A percentile compares a stretch with the other conserved stretches of the same genome.
phyloP scores from a whole-genome alignment of 2,797 vertebrate species.

The Zalophus californianus region DNA sequence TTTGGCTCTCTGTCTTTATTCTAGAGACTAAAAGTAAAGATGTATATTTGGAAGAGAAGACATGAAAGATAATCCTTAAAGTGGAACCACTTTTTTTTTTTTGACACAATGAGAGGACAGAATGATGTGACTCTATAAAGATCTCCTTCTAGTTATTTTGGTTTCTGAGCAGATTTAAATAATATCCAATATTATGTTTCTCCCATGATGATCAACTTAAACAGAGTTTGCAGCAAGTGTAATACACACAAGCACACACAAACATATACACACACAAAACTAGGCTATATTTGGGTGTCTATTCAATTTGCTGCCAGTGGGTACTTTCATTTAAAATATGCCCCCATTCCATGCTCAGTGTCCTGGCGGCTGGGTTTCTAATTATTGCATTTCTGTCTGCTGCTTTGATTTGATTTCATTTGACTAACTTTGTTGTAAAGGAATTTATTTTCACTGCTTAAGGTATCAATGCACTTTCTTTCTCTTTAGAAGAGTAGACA shows the following conservation, averaged over 20 bases:
- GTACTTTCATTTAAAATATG: slow-evolving; percentile 14
- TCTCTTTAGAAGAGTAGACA: slow-evolving; percentile 32
- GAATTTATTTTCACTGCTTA: slow-evolving; percentile 53
- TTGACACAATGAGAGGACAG: not conserved
- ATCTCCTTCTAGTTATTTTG: not conserved
- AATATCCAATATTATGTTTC: not conserved
- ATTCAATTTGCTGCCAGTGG: not conserved
- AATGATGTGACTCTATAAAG: not conserved
- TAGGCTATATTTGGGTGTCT: not conserved
- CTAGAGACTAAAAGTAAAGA: not conserved
- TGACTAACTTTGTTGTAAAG: slow-evolving; percentile 19
- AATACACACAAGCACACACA: not conserved
- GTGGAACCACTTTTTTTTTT: not conserved
- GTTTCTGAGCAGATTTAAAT: slow-evolving; percentile 34
- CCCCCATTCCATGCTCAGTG: rapidly evolving
- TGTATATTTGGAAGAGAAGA: not conserved
- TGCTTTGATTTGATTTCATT: slow-evolving; percentile 55
- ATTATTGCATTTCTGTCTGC: not conserved
- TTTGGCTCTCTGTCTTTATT: not conserved
- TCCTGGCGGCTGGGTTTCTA: not conserved
- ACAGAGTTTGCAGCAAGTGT: not conserved
- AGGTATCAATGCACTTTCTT: not conserved
- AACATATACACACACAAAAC: not conserved
- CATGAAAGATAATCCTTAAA: not conserved
- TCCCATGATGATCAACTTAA: not conserved